Evolutionary conservation across 2,113 vertebrate species (phyloP).

Genomic region (Pelmatolapia mariae): DNA sequence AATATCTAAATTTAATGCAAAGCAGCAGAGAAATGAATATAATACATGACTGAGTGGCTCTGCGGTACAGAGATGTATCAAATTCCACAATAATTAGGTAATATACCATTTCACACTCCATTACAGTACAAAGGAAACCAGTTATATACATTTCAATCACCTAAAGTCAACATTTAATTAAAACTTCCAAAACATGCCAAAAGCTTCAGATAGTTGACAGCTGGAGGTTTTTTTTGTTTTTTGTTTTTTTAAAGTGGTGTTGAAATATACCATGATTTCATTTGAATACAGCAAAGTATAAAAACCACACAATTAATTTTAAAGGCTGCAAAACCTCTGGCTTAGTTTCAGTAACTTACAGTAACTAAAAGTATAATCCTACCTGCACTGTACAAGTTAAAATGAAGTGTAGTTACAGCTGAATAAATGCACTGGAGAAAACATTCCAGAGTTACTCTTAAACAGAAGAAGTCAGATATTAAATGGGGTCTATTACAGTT

Average conservation of each 20-base stretch:
- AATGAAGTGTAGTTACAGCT: not conserved
- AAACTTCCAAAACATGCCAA: not conserved
- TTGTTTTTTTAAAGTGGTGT: not conserved
- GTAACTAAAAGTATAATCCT: not conserved
- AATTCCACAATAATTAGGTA: constrained; percentile 29
- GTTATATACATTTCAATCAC: constrained; percentile 20
- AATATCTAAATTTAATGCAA: not conserved
- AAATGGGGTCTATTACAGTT: not conserved
- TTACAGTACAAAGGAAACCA: constrained; percentile 11
- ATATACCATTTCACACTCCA: constrained; percentile 47
- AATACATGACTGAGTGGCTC: not conserved
- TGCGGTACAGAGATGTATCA: not conserved
- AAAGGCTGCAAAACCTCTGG: not conserved
- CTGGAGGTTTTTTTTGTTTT: not conserved
- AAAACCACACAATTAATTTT: not conserved
- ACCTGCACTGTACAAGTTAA: not conserved
- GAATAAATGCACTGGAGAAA: not conserved
- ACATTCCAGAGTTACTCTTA: not conserved
- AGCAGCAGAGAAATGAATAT: not conserved
- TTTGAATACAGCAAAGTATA: constrained; percentile 8
- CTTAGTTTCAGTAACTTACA: not conserved
- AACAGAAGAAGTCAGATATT: not conserved
- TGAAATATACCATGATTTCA: constrained; percentile 10
- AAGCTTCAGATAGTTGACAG: constrained; percentile 1
- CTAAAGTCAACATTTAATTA: constrained; percentile 26